Percentiles rank a stretch among this genome's conserved stretches.
These are phyloP conservation scores for Patagioenas fasciata DNA, from an alignment of 2,113 vertebrate genomes.

Conservation along the genomic window DNA sequence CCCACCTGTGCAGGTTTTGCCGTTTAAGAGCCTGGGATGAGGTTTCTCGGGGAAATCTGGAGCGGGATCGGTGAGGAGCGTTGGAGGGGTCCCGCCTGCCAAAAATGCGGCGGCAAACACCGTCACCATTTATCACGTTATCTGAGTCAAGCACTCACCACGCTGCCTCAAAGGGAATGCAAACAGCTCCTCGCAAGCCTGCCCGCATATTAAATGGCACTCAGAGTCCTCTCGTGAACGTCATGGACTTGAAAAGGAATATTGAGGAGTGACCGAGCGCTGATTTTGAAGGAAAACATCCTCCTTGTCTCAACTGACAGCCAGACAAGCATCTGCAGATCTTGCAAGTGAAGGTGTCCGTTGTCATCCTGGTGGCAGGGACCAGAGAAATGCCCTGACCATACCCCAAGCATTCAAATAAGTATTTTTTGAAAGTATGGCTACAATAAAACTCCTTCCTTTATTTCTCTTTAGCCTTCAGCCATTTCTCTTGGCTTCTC, in stretches of 20 bases:
- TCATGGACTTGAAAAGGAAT: neutral
- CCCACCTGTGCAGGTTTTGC: neutral
- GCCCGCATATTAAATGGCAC: neutral
- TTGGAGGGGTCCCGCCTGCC: neutral
- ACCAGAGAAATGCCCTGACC: rapidly evolving
- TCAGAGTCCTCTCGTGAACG: rapidly evolving
- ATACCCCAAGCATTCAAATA: neutral
- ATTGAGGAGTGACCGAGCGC: neutral
- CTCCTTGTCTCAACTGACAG: neutral
- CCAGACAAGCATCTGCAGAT: neutral
- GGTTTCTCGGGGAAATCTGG: neutral
- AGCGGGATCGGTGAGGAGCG: rapidly evolving
- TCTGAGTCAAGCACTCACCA: neutral
- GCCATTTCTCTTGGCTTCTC: neutral
- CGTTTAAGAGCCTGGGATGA: neutral
- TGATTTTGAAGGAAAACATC: neutral
- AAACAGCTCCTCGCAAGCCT: no score
- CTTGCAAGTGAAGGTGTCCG: neutral
- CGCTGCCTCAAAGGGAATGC: no score
- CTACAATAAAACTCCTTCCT: neutral
- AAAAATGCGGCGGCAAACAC: conserved; percentile 23
- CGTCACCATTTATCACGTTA: conserved; percentile 33
- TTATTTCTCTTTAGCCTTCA: neutral
- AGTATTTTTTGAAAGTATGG: neutral
- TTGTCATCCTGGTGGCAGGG: rapidly evolving